Base-by-base conservation (phyloP, 2,888 invertebrate species). In the Microchrysa polita region DNA sequence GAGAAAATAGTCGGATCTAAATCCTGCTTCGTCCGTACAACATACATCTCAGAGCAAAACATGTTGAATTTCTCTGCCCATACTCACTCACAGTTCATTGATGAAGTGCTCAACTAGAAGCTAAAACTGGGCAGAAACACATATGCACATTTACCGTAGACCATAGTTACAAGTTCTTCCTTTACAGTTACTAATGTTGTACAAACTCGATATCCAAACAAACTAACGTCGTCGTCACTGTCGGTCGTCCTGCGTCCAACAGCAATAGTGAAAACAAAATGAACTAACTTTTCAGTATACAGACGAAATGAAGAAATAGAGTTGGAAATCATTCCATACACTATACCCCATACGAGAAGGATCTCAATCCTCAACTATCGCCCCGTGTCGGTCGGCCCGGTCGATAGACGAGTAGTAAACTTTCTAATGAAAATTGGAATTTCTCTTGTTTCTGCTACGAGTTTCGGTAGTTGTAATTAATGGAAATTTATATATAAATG, bases 351-450 rank as follows among this genome's bases (percentile, higher is more conserved):
- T 40, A 18, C 40, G 61, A 60, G n/a, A n/a, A n/a, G n/a, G n/a
- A n/a, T n/a, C n/a, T n/a, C n/a, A n/a, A n/a, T n/a, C n/a, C n/a
- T n/a, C n/a, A n/a, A n/a, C n/a, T n/a, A 23, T 61, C n/a, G 40
- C 18, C 12, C 4, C 40, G 16, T 1, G 61, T 16, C 23, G 40
- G 67, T 61, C 61, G 27, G 44, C 16, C 10, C 23, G 40, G 67
- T 61, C 61, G 27, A 57, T 22, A 57, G 65, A 57, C n/a, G n/a
- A n/a, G n/a, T n/a, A n/a, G n/a, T n/a, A 74, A 65, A 74, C 65
- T 74, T 74, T 74, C 72, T 72, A 74, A 74, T 74, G 72, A 65
- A 74, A 74, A 74, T 72, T 74, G 74, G 65, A 72, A 67, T 65
- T 72, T 72, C 72, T 10, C 22, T n/a, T 67, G 20, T n/a, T 22